These are phyloP conservation scores for Acleris laterana DNA, from an alignment of 2,888 invertebrate genomes.

Conservation along the genomic window DNA sequence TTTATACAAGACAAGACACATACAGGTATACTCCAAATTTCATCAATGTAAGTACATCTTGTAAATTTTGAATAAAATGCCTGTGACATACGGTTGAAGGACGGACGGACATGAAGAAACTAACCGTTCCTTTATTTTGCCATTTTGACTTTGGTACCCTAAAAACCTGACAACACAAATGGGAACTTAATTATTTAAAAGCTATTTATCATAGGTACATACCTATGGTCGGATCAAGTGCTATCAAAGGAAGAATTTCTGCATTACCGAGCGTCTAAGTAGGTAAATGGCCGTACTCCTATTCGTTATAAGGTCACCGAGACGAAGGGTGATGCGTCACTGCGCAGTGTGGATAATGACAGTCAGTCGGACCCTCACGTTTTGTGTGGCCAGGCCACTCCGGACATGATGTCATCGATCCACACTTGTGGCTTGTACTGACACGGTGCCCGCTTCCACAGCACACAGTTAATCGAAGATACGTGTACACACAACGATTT, in stretches of 20 bases:
- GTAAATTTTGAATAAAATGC: too few species aligned
- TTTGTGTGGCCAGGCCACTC: constrained; percentile 74
- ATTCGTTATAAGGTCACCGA: constrained; percentile 27
- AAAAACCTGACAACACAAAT: neutral
- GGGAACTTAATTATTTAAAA: too few species aligned
- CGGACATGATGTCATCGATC: constrained; percentile 80
- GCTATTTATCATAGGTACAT: too few species aligned
- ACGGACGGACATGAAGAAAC: too few species aligned
- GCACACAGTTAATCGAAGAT: constrained; percentile 80
- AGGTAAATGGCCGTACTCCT: constrained; percentile 28
- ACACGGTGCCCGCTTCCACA: constrained; percentile 64
- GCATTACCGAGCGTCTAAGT: constrained; percentile 33
- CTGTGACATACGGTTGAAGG: too few species aligned
- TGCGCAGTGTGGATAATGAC: constrained; percentile 54
- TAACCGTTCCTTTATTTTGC: too few species aligned
- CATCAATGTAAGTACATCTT: too few species aligned
- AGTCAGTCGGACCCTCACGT: constrained; percentile 65
- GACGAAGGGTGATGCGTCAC: constrained; percentile 63
- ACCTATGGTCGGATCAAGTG: constrained; percentile 18
- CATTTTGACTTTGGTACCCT: neutral
- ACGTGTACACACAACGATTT: constrained; percentile 83
- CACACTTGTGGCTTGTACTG: constrained; percentile 73
- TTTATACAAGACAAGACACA: too few species aligned
- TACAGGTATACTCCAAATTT: too few species aligned
- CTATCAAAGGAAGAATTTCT: constrained; percentile 32